These are phyloP conservation scores for Tenrec ecaudatus DNA, from an alignment of 2,113 vertebrate genomes.

Conservation along the genomic window DNA sequence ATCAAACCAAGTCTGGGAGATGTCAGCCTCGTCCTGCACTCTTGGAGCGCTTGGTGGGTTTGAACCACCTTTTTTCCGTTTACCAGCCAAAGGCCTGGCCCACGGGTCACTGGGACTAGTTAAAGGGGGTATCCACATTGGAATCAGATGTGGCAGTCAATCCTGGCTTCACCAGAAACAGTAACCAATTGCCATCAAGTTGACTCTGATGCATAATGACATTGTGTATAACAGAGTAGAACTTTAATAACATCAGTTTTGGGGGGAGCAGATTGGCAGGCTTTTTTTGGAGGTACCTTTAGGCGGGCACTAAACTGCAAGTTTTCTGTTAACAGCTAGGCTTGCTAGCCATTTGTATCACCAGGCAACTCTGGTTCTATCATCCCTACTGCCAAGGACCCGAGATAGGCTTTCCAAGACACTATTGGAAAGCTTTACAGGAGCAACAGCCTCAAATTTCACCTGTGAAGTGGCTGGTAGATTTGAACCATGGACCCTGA, in stretches of 20 bases:
- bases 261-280: not conserved
- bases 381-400: too few relatives aligned
- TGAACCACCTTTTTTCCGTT: too few relatives aligned
- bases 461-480: too few relatives aligned
- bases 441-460: too few relatives aligned
- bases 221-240: not conserved
- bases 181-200: not conserved
- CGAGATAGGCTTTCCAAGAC: too few relatives aligned
- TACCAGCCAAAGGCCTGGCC: too few relatives aligned
- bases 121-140: too few relatives aligned
- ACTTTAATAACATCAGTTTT: not conserved
- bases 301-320: not conserved
- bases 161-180: not conserved
- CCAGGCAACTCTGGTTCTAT: not conserved
- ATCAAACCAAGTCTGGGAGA: not conserved
- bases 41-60: too few relatives aligned
- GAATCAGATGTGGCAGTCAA: not conserved
- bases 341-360: not conserved
- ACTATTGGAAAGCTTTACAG: too few relatives aligned
- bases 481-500: too few relatives aligned
- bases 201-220: not conserved
- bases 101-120: too few relatives aligned
- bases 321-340: not conserved
- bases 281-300: not conserved
- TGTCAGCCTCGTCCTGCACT: too few relatives aligned